Percentiles rank a stretch among this genome's conserved stretches.
phyloP scores from a whole-genome alignment of 2,888 invertebrate species.

The Xylocampa areola region DNA sequence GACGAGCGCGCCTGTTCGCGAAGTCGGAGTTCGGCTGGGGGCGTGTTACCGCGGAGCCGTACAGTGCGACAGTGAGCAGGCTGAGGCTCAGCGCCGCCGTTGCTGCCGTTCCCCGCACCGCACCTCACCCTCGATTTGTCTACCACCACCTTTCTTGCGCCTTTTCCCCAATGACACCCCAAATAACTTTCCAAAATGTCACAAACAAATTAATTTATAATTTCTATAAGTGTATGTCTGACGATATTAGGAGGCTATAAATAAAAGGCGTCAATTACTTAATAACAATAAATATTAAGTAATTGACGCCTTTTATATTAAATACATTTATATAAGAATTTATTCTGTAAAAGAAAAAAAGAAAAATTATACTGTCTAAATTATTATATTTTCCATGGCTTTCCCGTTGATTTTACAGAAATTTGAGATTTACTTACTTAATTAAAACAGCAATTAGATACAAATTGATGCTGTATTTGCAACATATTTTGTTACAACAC shows the following conservation, averaged over 20 bases:
- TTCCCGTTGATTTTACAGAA: too few species aligned
- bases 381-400: too few species aligned
- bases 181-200: slow-evolving; percentile 37
- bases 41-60: slow-evolving; percentile 70
- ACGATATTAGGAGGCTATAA: neutral
- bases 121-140: slow-evolving; percentile 49
- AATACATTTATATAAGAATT: too few species aligned
- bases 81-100: slow-evolving; percentile 35
- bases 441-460: too few species aligned
- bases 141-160: slow-evolving; percentile 60
- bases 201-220: slow-evolving; percentile 5
- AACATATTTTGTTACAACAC: too few species aligned
- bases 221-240: neutral
- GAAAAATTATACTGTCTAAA: too few species aligned
- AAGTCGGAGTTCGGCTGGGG: slow-evolving; percentile 52
- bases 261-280: neutral
- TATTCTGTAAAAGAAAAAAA: too few species aligned
- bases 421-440: too few species aligned
- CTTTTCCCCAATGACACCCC: slow-evolving; percentile 54
- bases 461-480: too few species aligned
- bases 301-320: too few species aligned
- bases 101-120: slow-evolving; percentile 52
- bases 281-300: too few species aligned
- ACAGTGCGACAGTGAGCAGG: slow-evolving; percentile 68
- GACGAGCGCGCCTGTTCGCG: slow-evolving; percentile 67